Conservation (phyloP, 2,797 vertebrate genomes). For the Halcyon badia region DNA sequence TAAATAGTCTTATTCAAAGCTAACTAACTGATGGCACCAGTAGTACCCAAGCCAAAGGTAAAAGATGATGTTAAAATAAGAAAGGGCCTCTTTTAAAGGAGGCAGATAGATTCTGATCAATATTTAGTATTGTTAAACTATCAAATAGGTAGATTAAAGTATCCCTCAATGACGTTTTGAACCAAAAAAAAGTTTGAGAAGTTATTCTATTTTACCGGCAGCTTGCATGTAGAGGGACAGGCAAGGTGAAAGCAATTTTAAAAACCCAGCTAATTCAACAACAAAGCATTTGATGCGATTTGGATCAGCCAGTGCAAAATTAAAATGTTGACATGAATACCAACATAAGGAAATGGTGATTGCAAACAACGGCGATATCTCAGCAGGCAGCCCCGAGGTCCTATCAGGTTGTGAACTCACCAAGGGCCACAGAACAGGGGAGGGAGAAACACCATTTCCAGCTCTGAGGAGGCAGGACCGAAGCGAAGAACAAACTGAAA, state of each 20-base stretch:
- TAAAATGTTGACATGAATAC: not conserved
- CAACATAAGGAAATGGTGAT: not conserved
- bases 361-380: not conserved
- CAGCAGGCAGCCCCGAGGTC: not conserved
- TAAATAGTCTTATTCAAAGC: not conserved
- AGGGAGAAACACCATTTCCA: not conserved
- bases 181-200: not conserved
- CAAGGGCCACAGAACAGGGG: rapidly evolving
- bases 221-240: not conserved
- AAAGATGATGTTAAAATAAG: not conserved
- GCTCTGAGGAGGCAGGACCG: not conserved
- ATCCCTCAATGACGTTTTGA: not conserved
- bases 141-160: not conserved
- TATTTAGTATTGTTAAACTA: not conserved
- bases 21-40: no score
- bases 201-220: not conserved
- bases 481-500: not conserved
- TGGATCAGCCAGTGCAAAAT: not conserved
- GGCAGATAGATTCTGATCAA: not conserved
- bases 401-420: not conserved
- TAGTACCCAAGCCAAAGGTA: not conserved
- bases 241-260: not conserved
- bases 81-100: not conserved
- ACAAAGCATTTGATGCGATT: not conserved
- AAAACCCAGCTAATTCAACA: not conserved